These are phyloP conservation scores for Cladopsammia gracilis DNA, from an alignment of 64 coral and sea anemone genomes.

Conservation along the genomic window DNA sequence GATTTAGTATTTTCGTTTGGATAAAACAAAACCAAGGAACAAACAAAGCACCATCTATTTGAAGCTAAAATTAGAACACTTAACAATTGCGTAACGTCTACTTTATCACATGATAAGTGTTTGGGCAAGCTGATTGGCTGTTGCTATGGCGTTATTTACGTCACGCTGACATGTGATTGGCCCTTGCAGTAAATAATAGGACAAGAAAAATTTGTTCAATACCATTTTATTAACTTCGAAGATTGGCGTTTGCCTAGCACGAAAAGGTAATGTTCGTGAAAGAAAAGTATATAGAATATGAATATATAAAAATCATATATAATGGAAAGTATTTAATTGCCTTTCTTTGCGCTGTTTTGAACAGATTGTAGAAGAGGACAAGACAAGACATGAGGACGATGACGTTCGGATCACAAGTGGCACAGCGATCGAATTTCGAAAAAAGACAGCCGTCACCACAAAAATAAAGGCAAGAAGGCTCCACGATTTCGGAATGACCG, in stretches of 20 bases:
- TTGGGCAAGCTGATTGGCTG: constrained; percentile 87
- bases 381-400: constrained; percentile 1
- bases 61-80: too few relatives aligned
- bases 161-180: constrained; percentile 68
- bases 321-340: not conserved
- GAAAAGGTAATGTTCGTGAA: not conserved
- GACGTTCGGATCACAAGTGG: constrained; percentile 13
- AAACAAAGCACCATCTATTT: too few relatives aligned
- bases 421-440: constrained; percentile 34
- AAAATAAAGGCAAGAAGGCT: constrained; percentile 63
- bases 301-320: too few relatives aligned
- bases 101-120: constrained; percentile 66
- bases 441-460: constrained; percentile 54
- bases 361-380: not conserved
- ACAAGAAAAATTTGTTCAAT: not conserved
- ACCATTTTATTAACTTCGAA: not conserved
- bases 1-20: too few relatives aligned
- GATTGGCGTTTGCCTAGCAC: not conserved
- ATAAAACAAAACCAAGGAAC: too few relatives aligned
- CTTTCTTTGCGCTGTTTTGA: not conserved
- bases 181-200: not conserved
- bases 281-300: too few relatives aligned
- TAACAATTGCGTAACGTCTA: too few relatives aligned
- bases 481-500: constrained; percentile 66
- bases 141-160: constrained; percentile 68